Evolutionary conservation across 2,888 invertebrate species (phyloP).

Genomic region (Quadriops clusia): DNA sequence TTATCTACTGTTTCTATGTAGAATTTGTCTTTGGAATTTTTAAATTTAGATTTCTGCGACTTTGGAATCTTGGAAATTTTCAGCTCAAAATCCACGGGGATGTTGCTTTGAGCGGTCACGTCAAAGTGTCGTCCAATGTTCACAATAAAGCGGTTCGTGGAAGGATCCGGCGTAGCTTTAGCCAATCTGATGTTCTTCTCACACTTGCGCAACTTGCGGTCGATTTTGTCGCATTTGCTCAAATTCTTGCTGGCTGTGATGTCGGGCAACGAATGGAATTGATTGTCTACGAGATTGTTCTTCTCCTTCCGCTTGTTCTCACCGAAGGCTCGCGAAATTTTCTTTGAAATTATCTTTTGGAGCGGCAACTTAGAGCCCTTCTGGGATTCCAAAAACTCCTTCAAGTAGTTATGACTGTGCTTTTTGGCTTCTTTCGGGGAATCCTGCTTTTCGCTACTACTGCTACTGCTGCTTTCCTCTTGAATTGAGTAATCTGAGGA

Average conservation of each 20-base stretch:
- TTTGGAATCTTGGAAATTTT: conserved; percentile 35
- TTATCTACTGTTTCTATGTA: conserved; percentile 12
- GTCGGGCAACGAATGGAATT: conserved; percentile 60
- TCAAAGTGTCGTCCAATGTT: conserved; percentile 37
- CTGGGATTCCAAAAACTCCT: conserved; percentile 33
- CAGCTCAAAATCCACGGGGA: conserved; percentile 35
- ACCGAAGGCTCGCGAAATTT: conserved; percentile 34
- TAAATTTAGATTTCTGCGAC: conserved; percentile 16
- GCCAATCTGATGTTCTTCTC: conserved; percentile 23
- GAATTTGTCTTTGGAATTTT: conserved; percentile 10
- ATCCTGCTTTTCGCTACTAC: conserved; percentile 16
- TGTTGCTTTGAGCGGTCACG: conserved; percentile 27
- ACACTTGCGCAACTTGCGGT: conserved; percentile 49
- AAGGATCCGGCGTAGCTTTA: conserved; percentile 18
- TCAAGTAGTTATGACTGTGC: conserved; percentile 35
- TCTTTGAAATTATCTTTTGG: conserved; percentile 34
- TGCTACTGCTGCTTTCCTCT: conserved; percentile 10
- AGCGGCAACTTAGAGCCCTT: conserved; percentile 34
- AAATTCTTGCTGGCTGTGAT: conserved; percentile 57
- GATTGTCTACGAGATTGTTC: conserved; percentile 40
- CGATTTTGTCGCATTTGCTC: conserved; percentile 58
- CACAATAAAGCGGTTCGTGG: conserved; percentile 33
- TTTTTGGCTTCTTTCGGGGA: conserved; percentile 25
- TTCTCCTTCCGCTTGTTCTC: conserved; percentile 31
- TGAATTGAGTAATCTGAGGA: no score